phyloP scores from a whole-genome alignment of 2,797 vertebrate genomes.

The Pseudotriccus pelzelni region DNA sequence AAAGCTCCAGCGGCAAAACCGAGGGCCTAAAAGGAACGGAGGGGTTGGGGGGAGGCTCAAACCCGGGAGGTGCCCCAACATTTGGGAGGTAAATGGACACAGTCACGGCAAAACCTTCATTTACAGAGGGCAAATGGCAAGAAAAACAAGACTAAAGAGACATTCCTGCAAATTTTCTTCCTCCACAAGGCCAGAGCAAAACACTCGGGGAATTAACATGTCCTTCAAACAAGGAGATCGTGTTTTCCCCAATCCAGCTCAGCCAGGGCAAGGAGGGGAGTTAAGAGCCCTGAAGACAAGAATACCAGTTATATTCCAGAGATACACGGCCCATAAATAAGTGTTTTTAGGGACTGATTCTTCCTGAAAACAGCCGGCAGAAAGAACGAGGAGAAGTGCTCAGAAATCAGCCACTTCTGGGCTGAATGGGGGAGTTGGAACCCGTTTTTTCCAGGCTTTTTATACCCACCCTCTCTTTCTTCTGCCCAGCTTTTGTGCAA shows the following conservation, averaged over 20 bases:
- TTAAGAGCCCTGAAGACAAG: neutral
- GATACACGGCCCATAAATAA: rapidly evolving
- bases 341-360: neutral
- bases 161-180: neutral
- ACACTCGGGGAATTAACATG: rapidly evolving
- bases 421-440: neutral
- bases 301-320: rapidly evolving
- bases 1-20: neutral
- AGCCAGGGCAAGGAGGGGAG: neutral
- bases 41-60: neutral
- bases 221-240: rapidly evolving
- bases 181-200: neutral
- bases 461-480: neutral
- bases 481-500: neutral
- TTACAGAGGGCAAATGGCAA: rapidly evolving
- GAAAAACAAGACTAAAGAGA: neutral
- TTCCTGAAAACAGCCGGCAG: neutral
- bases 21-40: neutral
- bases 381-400: neutral
- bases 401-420: neutral
- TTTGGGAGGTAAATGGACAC: neutral
- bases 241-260: rapidly evolving
- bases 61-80: neutral
- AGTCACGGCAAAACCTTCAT: neutral
- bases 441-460: neutral